Percentiles rank a stretch among this genome's conserved stretches.
Evolutionary conservation across 2,113 vertebrate species (phyloP).

Genomic region (Odobenus rosmarus): DNA sequence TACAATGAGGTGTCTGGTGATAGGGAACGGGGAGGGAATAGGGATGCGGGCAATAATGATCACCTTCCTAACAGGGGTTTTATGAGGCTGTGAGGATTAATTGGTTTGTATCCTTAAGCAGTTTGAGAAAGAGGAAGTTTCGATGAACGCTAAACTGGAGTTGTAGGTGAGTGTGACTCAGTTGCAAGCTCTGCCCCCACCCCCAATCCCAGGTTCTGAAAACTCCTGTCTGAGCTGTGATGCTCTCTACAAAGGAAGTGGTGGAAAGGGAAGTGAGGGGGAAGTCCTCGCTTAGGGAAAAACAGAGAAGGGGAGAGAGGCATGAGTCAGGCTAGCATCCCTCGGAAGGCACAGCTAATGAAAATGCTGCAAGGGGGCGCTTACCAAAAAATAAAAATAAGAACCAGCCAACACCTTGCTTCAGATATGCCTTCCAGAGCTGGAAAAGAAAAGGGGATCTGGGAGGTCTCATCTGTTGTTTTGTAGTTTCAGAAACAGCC

Average conservation of each 20-base stretch:
- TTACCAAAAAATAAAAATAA: not conserved
- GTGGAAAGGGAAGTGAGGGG: conserved; percentile 7
- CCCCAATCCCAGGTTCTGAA: not conserved
- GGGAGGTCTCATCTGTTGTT: conserved; percentile 53
- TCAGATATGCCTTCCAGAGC: conserved; percentile 38
- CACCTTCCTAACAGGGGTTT: conserved; percentile 63
- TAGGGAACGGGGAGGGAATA: not conserved
- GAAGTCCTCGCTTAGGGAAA: not conserved
- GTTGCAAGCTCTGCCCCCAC: not conserved
- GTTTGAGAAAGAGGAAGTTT: conserved; percentile 63
- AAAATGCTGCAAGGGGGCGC: not conserved
- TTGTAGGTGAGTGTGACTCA: conserved; percentile 58
- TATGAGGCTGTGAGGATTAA: conserved; percentile 55
- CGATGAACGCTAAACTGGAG: conserved; percentile 30
- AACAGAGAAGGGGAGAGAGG: conserved; percentile 18
- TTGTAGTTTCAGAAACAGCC: conserved; percentile 65
- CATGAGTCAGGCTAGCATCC: conserved; percentile 51
- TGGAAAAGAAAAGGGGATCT: not conserved
- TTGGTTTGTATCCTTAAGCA: conserved; percentile 68
- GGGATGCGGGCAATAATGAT: not conserved
- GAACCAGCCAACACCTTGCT: conserved; percentile 54
- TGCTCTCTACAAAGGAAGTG: not conserved
- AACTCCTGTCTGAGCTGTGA: conserved; percentile 26
- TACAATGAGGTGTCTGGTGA: conserved; percentile 26
- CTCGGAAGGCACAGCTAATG: not conserved